Evolutionary conservation across 2,113 vertebrate genomes (phyloP), one percentile per base, ranked within the genome.

Genomic region (Stigmatopora nigra): DNA sequence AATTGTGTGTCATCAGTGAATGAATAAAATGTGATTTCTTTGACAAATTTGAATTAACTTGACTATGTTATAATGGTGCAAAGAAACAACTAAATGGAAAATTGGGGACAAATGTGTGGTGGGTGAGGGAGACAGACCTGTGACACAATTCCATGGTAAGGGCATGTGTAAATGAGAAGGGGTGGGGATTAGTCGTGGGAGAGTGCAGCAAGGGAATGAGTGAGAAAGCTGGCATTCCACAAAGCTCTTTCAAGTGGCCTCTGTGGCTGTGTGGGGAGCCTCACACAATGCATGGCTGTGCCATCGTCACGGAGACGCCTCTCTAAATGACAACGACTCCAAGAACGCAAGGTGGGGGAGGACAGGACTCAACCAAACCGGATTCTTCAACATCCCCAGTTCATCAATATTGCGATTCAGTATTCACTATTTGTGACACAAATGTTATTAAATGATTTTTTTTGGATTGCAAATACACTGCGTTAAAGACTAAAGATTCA

Each of bases 181-280:
- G 78, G 74, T 72, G 76, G 82, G 77, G 80, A 87, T 88, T 85
- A 84, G 82, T 81, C 80, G 79, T 88, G 86, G 86, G 85, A 88
- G 86, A 89, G 76, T 85, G 82, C 73, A 75, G 80, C 67, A 5
- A 72, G 70, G 75, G 82, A 87, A 84, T 77, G 82, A 84, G 84
- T 69, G 78, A 78, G 78, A 85, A 87, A 59, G 68, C 67, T 75
- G 65, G 78, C 76, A 88, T 85, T 88, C 86, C 86, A 83, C 60
- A 67, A 68, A 71, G 76, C 70, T 81, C 81, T 73, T 80, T 61
- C 79, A 78, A 75, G 77, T 61, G 79, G 83, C 68, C 78, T 79
- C 79, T 68, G 73, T 51, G 64, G 70, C 68, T 63, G 73, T 55
- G 76, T 58, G 75, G 67, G 71, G 71, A 67, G 72, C 62, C 59